Conservation (phyloP, 1,140 invertebrate genomes). For the Rhizoglyphus robini region DNA sequence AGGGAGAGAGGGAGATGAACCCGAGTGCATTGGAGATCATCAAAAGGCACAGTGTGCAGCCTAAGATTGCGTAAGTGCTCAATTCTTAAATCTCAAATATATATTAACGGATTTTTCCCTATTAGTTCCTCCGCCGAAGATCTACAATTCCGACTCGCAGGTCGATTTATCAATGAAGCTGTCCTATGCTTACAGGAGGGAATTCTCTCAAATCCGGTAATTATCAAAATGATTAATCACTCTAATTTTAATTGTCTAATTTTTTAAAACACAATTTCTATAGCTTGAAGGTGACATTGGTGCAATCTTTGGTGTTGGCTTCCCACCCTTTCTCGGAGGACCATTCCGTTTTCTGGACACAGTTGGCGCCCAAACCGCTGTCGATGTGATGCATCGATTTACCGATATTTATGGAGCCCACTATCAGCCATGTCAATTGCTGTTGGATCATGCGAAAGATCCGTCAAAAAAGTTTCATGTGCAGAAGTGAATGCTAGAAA, state of each 20-base stretch:
- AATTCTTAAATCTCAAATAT: conserved; percentile 13
- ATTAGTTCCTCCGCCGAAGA: conserved; percentile 56
- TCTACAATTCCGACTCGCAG: conserved; percentile 74
- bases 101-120: not conserved
- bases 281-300: conserved; percentile 95
- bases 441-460: conserved; percentile 82
- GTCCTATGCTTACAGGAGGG: conserved; percentile 90
- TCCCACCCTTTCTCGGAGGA: conserved; percentile 94
- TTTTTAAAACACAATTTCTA: conserved; percentile 21
- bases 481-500: too few relatives aligned
- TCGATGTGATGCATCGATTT: conserved; percentile 76
- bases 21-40: conserved; percentile 60
- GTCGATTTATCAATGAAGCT: conserved; percentile 93
- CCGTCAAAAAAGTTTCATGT: conserved; percentile 41
- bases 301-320: conserved; percentile 95
- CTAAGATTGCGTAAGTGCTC: conserved; percentile 42
- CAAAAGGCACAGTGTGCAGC: conserved; percentile 58
- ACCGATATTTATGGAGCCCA: conserved; percentile 59
- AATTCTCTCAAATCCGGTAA: conserved; percentile 76
- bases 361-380: conserved; percentile 77
- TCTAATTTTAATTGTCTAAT: conserved; percentile 17
- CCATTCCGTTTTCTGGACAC: conserved; percentile 95
- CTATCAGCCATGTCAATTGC: conserved; percentile 79
- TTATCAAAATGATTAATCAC: conserved; percentile 26
- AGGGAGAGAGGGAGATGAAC: conserved; percentile 66